A percentile compares a stretch with the other conserved stretches of the same genome.
Conservation (phyloP, 2,797 vertebrate genomes). For the Petrocephalus sullivani region DNA sequence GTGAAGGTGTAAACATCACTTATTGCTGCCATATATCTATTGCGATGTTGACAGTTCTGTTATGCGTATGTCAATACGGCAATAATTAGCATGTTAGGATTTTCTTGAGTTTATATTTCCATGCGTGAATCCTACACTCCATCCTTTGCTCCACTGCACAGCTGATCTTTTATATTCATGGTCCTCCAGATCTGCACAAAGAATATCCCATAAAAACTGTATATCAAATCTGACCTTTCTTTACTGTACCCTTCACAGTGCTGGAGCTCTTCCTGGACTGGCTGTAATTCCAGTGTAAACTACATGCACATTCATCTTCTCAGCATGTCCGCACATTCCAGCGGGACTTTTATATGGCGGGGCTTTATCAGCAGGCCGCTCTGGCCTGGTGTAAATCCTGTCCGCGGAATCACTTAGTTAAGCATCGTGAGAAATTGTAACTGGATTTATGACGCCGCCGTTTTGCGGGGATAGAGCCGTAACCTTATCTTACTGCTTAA, state of each 20-base stretch:
- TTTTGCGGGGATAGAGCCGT: constrained; percentile 22
- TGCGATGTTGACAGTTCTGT: not conserved
- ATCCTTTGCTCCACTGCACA: not conserved
- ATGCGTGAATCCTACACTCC: not conserved
- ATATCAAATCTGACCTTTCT: not conserved
- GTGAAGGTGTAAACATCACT: not conserved
- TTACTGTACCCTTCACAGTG: constrained; percentile 8
- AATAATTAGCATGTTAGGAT: not conserved
- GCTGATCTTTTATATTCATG: not conserved
- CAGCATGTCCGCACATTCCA: constrained; percentile 20
- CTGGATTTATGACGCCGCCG: constrained; percentile 32
- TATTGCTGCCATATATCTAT: not conserved
- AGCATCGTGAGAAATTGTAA: constrained; percentile 45
- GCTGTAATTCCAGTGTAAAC: not conserved
- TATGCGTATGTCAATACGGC: not conserved
- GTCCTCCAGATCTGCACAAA: not conserved
- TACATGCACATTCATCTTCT: constrained; percentile 24
- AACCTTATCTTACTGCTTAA: constrained; percentile 32
- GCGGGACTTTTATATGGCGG: constrained; percentile 36
- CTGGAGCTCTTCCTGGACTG: not conserved
- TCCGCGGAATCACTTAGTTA: constrained; percentile 43
- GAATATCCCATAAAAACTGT: not conserved
- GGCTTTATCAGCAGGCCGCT: constrained; percentile 46
- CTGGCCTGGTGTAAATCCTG: constrained; percentile 44
- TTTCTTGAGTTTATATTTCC: not conserved